Percentiles rank a stretch among this genome's conserved stretches.
Evolutionary conservation across 2,113 vertebrate species (phyloP).

Genomic region (Leiothrix lutea): DNA sequence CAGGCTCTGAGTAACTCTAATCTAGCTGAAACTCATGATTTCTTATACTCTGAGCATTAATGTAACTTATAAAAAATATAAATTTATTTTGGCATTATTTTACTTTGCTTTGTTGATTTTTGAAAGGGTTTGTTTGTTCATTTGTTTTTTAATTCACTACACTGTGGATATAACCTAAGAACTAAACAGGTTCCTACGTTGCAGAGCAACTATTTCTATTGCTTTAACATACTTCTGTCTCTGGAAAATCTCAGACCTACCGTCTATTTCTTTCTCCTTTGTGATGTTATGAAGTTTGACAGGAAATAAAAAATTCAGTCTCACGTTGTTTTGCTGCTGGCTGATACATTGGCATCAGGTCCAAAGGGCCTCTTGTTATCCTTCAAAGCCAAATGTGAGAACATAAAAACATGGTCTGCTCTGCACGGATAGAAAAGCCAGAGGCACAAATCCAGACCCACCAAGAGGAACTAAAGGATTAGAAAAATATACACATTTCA

Average conservation of each 20-base stretch:
- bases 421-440: background rate
- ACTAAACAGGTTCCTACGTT: background rate
- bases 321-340: slow-evolving; percentile 23
- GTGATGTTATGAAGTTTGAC: slow-evolving; percentile 24
- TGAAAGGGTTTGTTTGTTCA: fast-evolving
- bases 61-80: background rate
- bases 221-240: background rate
- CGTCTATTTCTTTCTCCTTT: background rate
- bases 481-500: background rate
- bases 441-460: background rate
- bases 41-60: background rate
- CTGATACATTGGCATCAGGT: background rate
- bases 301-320: slow-evolving; percentile 40
- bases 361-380: background rate
- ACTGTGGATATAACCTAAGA: background rate
- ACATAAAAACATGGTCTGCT: background rate
- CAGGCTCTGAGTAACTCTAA: background rate
- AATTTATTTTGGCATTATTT: background rate
- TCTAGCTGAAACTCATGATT: background rate
- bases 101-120: background rate
- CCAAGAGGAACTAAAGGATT: slow-evolving; percentile 8
- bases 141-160: background rate
- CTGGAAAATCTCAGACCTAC: background rate
- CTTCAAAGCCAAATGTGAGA: slow-evolving; percentile 30
- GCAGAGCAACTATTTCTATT: background rate